phyloP scores from a whole-genome alignment of 2,888 invertebrate species.

The Cetonia aurata region DNA sequence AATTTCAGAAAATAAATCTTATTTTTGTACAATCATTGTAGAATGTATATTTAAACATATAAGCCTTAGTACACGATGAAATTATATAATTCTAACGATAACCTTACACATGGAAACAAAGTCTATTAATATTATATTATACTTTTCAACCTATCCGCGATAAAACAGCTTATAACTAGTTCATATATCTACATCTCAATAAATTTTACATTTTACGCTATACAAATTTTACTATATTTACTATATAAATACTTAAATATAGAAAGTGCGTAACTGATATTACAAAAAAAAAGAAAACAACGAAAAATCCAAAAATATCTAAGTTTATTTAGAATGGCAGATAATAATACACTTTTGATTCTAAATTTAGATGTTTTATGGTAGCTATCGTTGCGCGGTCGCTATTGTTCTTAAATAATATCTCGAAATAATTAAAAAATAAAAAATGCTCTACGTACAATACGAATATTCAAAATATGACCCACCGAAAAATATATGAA shows the following conservation, averaged over 20 bases:
- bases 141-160: no score
- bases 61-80: no score
- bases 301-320: constrained; percentile 12
- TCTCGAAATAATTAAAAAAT: constrained; percentile 12
- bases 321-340: not conserved
- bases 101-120: no score
- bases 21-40: no score
- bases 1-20: no score
- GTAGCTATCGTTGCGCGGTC: constrained; percentile 6
- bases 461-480: not conserved
- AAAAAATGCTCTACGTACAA: not conserved
- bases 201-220: no score
- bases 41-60: no score
- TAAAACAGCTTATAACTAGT: no score
- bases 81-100: no score
- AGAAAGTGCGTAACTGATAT: not conserved
- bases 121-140: no score
- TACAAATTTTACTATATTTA: not conserved
- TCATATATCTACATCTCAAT: no score
- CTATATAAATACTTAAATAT: not conserved
- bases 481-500: constrained; percentile 19
- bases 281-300: not conserved
- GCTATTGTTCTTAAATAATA: constrained; percentile 11
- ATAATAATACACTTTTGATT: constrained; percentile 13
- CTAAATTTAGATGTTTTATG: constrained; percentile 30